Percentiles rank a stretch among this genome's conserved stretches.
These are phyloP conservation scores for Berghia stephanieae DNA, from an alignment of 1,140 invertebrate species.

Conservation along the genomic window DNA sequence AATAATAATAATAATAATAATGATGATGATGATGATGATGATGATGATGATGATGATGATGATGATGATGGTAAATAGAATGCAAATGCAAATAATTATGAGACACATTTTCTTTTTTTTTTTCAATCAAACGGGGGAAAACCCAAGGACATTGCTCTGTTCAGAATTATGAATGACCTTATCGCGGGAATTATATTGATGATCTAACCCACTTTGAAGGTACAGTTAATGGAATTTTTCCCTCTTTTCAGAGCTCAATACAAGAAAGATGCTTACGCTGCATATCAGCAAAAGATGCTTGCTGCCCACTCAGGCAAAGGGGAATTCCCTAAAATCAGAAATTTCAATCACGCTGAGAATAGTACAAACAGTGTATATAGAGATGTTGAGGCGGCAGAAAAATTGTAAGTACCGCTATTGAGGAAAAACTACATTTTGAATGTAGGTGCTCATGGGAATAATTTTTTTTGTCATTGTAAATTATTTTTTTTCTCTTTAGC, in stretches of 20 bases:
- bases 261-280: constrained; percentile 60
- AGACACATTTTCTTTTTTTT: too few relatives aligned
- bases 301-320: constrained; percentile 61
- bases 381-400: constrained; percentile 65
- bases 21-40: too few relatives aligned
- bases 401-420: constrained; percentile 62
- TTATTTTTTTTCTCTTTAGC: neutral
- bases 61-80: too few relatives aligned
- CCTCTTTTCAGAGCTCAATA: constrained; percentile 58
- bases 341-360: constrained; percentile 62
- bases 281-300: constrained; percentile 65
- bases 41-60: too few relatives aligned
- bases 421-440: neutral
- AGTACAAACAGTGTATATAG: constrained; percentile 68
- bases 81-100: too few relatives aligned
- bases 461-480: neutral
- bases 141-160: neutral
- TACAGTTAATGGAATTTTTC: neutral
- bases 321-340: constrained; percentile 65
- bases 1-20: too few relatives aligned
- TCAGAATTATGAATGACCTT: neutral
- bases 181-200: neutral
- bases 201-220: neutral
- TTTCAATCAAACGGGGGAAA: too few relatives aligned
- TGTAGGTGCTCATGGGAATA: neutral